Base-by-base conservation (phyloP, 2,797 vertebrate species). In the Sebastolobus altivelis region DNA sequence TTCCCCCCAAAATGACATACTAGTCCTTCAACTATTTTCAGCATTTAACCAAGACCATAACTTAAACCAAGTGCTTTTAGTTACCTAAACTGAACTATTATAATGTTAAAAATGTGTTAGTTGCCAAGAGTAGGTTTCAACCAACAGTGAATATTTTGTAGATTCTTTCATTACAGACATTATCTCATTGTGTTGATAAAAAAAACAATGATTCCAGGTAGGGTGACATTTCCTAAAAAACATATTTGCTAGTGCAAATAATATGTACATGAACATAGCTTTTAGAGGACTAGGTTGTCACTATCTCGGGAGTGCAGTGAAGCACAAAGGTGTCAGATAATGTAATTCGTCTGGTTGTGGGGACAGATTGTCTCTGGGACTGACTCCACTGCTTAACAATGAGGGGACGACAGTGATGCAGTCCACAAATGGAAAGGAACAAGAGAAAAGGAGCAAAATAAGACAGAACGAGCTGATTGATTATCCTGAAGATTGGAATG, bases 401-500 rank as follows among this genome's bases (percentile, higher is more conserved):
- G 31, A 78, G 49, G 37, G 38, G 65, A 49, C 82, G 87, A 84
- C 84, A 87, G 61, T 66, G 80, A 86, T 81, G 49, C 33, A 62
- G 71, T 72, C 75, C 61, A 72, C 27, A 77, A 72, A 81, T 77
- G 75, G 62, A 86, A 88, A 72, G 65, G 58, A 87, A 77, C 43
- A 66, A 76, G 63, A 76, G 18, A 67, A 84, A 83, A 55, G 61
- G 80, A 27, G 70, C 61, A 77, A 62, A 88, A 82, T 49, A 79
- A 82, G 75, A 80, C 82, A 77, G 84, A 82, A 72, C 10, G 7
- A 86, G 73, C 65, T 86, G 88, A 90, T 79, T 91, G 84, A 93
- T 93, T 88, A 88, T 81, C 20, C 68, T 43, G 29, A 73, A 73
- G 72, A 83, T 67, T 74, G 70, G 35, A 77, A 81, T 69, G 72